Base-by-base conservation (phyloP, 2,888 invertebrate species). In the Acleris sparsana region DNA sequence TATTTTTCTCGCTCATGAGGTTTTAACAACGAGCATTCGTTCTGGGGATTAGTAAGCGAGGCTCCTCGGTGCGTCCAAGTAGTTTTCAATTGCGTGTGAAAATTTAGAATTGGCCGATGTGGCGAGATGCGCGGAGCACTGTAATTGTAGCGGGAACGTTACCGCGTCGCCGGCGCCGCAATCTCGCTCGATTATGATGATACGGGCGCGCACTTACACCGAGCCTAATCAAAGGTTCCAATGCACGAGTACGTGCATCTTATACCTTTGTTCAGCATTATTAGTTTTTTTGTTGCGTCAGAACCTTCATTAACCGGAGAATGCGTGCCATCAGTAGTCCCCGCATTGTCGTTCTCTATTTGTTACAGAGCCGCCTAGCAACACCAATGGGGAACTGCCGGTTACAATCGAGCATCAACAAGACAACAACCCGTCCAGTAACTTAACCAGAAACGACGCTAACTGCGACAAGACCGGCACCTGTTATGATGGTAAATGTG, bases 391-490 rank as follows among this genome's bases (percentile, higher is more conserved):
- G 43, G 95, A 94, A 49, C 88, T 96, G 69, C 96, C 97, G 0
- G 94, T 97, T 6, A 95, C 96, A 16, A 94, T 97, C 80, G 96
- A 96, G 71, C 95, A 96, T 61, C 95, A 96, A 59, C 96, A 96
- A 86, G 97, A 97, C 82, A 94, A 95, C 5, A 94, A 88, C 69
- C 79, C 96, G 72, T 77, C 87, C 20, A 96, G 94, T 85, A 97
- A 96, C 80, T 86, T 96, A 75, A 96, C 96, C 5, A 94, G 96
- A 74, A 95, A 94, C 77, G 96, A 96, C 81, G 96, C 96, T 59
- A 97, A 98, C 88, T 98, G 98, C 85, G 98, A 98, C 89, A 97
- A 97, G 82, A 97, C 97, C 63, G 98, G 98, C 83, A 98, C 98
- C 72, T 98, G 98, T 83, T 98, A 98, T 82, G 97, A 98, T 88